Evolutionary conservation across 1,140 invertebrate genomes (phyloP).

Genomic region (Neodiprion fabricii): DNA sequence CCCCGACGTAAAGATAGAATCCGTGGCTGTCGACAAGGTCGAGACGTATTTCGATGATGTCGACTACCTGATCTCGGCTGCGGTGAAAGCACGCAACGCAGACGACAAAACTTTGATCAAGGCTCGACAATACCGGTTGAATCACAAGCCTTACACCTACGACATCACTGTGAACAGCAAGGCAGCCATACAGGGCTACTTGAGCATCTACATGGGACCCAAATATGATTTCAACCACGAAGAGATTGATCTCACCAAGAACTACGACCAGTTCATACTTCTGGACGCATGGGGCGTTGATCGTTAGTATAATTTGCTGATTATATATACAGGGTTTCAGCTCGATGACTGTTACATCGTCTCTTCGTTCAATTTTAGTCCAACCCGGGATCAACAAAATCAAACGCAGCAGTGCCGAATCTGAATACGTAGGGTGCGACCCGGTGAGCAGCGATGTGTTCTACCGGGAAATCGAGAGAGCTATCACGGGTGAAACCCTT

Average conservation of each 20-base stretch:
- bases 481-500: slow-evolving; percentile 52
- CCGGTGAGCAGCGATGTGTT: slow-evolving; percentile 65
- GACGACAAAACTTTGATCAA: slow-evolving; percentile 52
- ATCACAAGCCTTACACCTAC: slow-evolving; percentile 72
- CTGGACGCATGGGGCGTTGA: slow-evolving; percentile 56
- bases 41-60: slow-evolving; percentile 48
- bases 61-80: slow-evolving; percentile 54
- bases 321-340: slow-evolving; percentile 16
- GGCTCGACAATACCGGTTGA: slow-evolving; percentile 62
- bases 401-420: slow-evolving; percentile 55
- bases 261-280: slow-evolving; percentile 56
- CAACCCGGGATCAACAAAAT: slow-evolving; percentile 56
- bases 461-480: slow-evolving; percentile 55
- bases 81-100: slow-evolving; percentile 53
- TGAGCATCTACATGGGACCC: slow-evolving; percentile 58
- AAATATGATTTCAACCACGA: slow-evolving; percentile 46
- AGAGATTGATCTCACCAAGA: slow-evolving; percentile 37
- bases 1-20: too few species aligned
- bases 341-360: slow-evolving; percentile 12
- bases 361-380: slow-evolving; percentile 46
- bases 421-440: slow-evolving; percentile 50
- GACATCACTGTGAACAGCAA: slow-evolving; percentile 60
- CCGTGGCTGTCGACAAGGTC: too few species aligned
- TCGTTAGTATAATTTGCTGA: slow-evolving; percentile 38
- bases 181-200: slow-evolving; percentile 56